phyloP scores from a whole-genome alignment of 2,888 invertebrate species.

The Reticulitermes lucifugus region DNA sequence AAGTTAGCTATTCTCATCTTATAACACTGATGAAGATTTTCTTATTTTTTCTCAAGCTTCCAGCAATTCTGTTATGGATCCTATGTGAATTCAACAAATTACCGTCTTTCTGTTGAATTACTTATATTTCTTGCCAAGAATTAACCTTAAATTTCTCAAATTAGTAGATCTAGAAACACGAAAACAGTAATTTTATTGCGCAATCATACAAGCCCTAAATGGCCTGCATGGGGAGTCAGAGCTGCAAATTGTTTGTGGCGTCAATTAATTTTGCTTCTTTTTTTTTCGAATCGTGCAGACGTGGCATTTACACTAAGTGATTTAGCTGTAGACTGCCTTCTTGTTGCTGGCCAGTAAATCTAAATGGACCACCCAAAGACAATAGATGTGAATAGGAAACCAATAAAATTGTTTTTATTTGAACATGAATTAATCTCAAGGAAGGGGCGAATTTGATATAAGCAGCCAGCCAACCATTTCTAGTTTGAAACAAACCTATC shows the following conservation, averaged over 20 bases:
- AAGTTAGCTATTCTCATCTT: too few species aligned
- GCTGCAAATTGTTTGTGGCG: conserved; percentile 28
- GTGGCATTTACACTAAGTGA: conserved; percentile 10
- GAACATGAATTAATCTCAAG: conserved; percentile 15
- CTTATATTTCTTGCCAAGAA: too few species aligned
- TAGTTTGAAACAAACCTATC: not conserved
- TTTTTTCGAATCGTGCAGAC: conserved; percentile 34
- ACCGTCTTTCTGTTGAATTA: too few species aligned
- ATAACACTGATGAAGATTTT: too few species aligned
- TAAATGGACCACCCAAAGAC: conserved; percentile 40
- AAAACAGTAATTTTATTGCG: conserved; percentile 4
- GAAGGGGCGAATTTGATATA: not conserved
- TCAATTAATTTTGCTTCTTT: conserved; percentile 37
- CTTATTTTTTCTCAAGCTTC: too few species aligned
- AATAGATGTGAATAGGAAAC: conserved; percentile 13
- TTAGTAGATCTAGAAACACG: not conserved
- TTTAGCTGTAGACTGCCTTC: not conserved
- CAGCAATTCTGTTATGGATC: too few species aligned
- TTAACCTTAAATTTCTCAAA: too few species aligned
- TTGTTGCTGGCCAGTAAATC: conserved; percentile 12
- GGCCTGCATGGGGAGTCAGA: not conserved
- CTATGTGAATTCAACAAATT: too few species aligned
- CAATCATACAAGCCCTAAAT: not conserved
- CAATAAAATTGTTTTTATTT: conserved; percentile 34
- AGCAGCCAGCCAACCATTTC: conserved; percentile 2